Conservation (phyloP, 2,113 vertebrate species). For the Panthera leo region DNA sequence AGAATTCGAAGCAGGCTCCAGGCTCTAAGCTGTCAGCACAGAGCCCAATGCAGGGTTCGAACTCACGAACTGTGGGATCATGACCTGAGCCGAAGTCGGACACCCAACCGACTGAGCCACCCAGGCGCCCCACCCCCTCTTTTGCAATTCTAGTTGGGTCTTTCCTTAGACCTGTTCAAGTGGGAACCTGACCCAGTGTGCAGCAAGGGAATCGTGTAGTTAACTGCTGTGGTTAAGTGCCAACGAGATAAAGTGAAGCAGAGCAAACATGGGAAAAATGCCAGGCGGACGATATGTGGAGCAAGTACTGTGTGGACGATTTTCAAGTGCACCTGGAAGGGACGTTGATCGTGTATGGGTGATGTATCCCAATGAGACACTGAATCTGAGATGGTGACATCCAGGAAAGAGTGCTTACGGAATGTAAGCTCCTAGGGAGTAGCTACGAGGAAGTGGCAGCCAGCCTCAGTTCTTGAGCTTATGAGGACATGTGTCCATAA, state of each 20-base stretch:
- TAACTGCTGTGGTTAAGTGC: background rate
- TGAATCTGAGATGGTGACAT: background rate
- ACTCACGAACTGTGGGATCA: too few relatives aligned
- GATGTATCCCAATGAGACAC: background rate
- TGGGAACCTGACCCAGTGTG: background rate
- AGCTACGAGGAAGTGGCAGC: background rate
- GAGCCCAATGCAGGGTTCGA: too few relatives aligned
- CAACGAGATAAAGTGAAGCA: background rate
- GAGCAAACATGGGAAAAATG: background rate
- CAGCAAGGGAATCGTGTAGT: background rate
- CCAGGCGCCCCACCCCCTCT: background rate
- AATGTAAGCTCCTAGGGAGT: background rate
- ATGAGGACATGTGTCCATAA: background rate
- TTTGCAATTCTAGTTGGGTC: background rate
- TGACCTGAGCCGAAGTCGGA: too few relatives aligned
- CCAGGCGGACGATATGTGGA: background rate
- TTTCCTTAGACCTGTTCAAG: conserved; percentile 35
- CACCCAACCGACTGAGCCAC: too few relatives aligned
- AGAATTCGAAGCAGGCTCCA: too few relatives aligned
- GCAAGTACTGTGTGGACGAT: background rate
- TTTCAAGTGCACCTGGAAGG: background rate
- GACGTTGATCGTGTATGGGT: background rate
- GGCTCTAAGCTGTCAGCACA: too few relatives aligned
- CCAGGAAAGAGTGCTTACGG: background rate
- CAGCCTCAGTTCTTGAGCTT: background rate